Percentiles rank a stretch among this genome's conserved stretches.
phyloP scores from a whole-genome alignment of 1,140 invertebrate genomes.

The Pseudomyrmex sp. region DNA sequence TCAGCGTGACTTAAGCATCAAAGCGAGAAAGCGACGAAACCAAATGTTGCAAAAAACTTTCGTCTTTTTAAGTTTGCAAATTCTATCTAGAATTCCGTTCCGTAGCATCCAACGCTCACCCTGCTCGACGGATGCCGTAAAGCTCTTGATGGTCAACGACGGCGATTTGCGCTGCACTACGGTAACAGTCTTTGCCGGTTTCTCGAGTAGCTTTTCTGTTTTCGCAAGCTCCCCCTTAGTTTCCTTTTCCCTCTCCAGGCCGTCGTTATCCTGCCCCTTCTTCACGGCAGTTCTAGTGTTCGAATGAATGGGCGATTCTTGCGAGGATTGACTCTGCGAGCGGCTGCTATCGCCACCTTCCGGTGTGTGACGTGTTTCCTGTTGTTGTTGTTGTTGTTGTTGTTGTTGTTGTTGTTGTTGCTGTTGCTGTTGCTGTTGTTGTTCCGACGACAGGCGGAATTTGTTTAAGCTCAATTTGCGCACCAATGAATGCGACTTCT shows the following conservation, averaged over 20 bases:
- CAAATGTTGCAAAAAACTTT: not conserved
- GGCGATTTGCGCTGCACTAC: slow-evolving; percentile 79
- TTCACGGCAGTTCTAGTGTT: slow-evolving; percentile 47
- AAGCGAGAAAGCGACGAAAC: not conserved
- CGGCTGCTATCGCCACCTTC: slow-evolving; percentile 81
- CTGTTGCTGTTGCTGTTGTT: not conserved
- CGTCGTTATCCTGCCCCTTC: slow-evolving; percentile 58
- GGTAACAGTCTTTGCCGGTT: slow-evolving; percentile 78
- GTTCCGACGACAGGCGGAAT: slow-evolving; percentile 78
- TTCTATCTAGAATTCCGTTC: not conserved
- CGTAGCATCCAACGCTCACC: slow-evolving; percentile 59
- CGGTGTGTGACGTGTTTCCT: slow-evolving; percentile 74
- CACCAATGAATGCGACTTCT: slow-evolving; percentile 77
- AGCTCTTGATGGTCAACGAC: slow-evolving; percentile 76
- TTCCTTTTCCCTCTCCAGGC: slow-evolving; percentile 16
- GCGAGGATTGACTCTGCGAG: slow-evolving; percentile 80
- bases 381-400: not conserved
- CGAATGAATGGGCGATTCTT: slow-evolving; percentile 77
- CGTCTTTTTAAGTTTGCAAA: not conserved
- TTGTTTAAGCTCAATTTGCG: slow-evolving; percentile 80
- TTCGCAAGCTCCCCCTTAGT: slow-evolving; percentile 63
- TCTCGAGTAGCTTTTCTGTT: slow-evolving; percentile 73
- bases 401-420: too few species aligned
- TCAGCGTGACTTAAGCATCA: too few species aligned
- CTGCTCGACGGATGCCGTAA: slow-evolving; percentile 36